These are phyloP conservation scores for Ophioninae sp. DNA, from an alignment of 2,888 invertebrate species.

Conservation along the genomic window DNA sequence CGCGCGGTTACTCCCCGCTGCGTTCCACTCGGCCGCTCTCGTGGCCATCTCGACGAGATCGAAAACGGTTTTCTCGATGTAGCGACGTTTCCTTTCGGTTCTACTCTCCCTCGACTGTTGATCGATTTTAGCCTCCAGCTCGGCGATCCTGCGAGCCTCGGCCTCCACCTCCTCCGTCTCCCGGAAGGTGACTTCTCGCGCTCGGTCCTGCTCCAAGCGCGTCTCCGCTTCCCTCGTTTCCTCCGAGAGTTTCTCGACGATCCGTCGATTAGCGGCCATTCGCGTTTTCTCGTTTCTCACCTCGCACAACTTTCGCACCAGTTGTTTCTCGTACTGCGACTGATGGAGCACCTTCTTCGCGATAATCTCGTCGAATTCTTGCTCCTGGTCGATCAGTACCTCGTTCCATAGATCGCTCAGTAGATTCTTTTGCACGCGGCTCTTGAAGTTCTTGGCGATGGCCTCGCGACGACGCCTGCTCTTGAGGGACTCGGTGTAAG, in stretches of 20 bases:
- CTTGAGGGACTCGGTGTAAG: conserved; percentile 82
- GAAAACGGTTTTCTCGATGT: conserved; percentile 80
- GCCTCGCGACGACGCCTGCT: conserved; percentile 80
- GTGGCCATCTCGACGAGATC: conserved; percentile 83
- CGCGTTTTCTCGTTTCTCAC: conserved; percentile 84
- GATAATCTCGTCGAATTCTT: conserved; percentile 82
- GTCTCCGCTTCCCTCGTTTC: conserved; percentile 81
- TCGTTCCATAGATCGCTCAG: conserved; percentile 83
- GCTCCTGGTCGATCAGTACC: conserved; percentile 82
- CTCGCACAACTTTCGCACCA: conserved; percentile 85
- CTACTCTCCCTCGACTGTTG: conserved; percentile 75
- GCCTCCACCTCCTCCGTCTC: conserved; percentile 66
- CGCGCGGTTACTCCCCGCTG: conserved; percentile 64
- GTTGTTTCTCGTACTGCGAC: conserved; percentile 86
- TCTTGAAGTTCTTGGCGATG: conserved; percentile 82
- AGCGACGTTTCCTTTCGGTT: conserved; percentile 75
- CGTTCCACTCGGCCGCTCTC: conserved; percentile 82
- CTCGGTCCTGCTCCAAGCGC: conserved; percentile 82
- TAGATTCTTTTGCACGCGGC: conserved; percentile 82
- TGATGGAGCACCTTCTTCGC: conserved; percentile 84
- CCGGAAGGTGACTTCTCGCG: conserved; percentile 67
- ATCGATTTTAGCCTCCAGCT: conserved; percentile 83
- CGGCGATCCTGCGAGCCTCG: conserved; percentile 70
- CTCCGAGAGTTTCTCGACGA: conserved; percentile 82
- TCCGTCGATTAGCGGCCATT: conserved; percentile 82